Evolutionary conservation across 2,888 invertebrate species (phyloP).

Genomic region (Plutella xylostella): DNA sequence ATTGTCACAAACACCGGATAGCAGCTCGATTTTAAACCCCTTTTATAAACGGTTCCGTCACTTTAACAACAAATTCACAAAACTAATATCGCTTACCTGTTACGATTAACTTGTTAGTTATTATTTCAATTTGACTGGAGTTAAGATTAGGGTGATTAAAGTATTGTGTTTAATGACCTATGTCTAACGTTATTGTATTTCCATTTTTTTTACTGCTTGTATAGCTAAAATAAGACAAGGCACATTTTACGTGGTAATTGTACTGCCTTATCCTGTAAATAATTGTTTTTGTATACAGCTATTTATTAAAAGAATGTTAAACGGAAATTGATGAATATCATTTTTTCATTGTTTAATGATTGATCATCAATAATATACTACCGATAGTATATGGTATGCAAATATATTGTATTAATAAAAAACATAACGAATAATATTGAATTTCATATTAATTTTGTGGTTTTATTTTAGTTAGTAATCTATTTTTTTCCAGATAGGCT

Average conservation of each 20-base stretch:
- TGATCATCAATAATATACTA: constrained; percentile 66
- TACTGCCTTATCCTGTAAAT: constrained; percentile 70
- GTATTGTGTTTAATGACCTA: constrained; percentile 41
- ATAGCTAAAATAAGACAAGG: constrained; percentile 63
- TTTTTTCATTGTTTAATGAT: constrained; percentile 65
- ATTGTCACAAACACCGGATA: constrained; percentile 33
- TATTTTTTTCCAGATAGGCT: background rate
- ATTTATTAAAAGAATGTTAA: constrained; percentile 70
- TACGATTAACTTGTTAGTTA: constrained; percentile 56
- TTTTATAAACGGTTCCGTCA: constrained; percentile 28
- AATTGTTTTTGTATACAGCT: constrained; percentile 72
- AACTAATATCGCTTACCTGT: constrained; percentile 65
- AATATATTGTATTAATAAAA: constrained; percentile 70
- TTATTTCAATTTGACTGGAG: constrained; percentile 62
- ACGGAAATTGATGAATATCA: constrained; percentile 63
- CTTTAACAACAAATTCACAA: constrained; percentile 61
- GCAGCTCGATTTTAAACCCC: background rate
- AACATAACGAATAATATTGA: constrained; percentile 70
- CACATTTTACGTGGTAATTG: constrained; percentile 64
- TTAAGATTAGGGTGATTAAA: constrained; percentile 41
- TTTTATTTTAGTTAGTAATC: constrained; percentile 36
- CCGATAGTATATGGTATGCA: constrained; percentile 67
- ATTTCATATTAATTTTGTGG: constrained; percentile 58
- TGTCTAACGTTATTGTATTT: constrained; percentile 45
- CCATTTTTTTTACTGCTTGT: constrained; percentile 64